Evolutionary conservation across 2,113 vertebrate species (phyloP), one percentile per base, ranked within the genome.

Genomic region (Rutilus rutilus): DNA sequence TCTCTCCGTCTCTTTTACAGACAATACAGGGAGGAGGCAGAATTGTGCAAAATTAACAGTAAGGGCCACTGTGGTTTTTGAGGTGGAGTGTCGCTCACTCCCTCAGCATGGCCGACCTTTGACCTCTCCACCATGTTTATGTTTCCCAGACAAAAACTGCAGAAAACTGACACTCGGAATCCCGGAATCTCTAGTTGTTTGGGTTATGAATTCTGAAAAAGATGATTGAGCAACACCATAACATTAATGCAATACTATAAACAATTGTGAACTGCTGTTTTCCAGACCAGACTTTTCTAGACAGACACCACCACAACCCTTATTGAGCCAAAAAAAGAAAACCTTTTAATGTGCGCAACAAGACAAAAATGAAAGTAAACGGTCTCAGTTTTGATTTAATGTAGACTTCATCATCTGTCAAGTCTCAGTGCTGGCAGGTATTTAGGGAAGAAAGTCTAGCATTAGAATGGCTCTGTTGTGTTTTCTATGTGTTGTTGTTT

Each of bases 11-110:
- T 76, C 57, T 15, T 39, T 59, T 15, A 60, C 8, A 62, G 36
- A 36, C 15, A 60, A 11, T 42, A 54, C 25, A 59, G 42, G 39
- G 74, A 25, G 50, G 80, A 83, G 52, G 50, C 30, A 27, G 50
- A 74, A 47, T 77, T 86, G 83, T 83, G 84, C 59, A 64, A 59
- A 52, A 21, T 19, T n/a, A 8, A 52, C 76, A 39, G 76, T 39
- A 80, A 74, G 8, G 8, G 11, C 15, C 6, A 42, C 65, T 23
- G 11, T 84, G 78, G 54, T 27, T 78, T 42, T 88, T 86, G 47
- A 14, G 19, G 25, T 45, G 36, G 19, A 45, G 59, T 47, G 25
- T 47, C n/a, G 3, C 9, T 81, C 17, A 52, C 45, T 33, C 45
- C 42, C 62, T 52, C 25, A 15, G 2, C 15, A 50, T 52, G 64